Base-by-base conservation (phyloP, 1,140 invertebrate species). In the Papilio polytes region DNA sequence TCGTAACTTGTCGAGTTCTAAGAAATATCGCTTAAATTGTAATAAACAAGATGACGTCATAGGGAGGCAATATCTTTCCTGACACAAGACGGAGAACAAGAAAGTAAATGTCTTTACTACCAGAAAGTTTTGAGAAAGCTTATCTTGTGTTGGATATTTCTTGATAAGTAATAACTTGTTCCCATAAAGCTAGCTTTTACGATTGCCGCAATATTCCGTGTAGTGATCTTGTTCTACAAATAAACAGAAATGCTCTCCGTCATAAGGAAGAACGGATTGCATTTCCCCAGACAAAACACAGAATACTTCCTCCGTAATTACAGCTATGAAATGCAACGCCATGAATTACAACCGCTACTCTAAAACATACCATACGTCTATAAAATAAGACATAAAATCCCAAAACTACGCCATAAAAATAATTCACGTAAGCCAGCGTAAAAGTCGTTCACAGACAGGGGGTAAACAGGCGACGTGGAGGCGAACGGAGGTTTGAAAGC, bases 381-480 rank as follows among this genome's bases (percentile, higher is more conserved):
- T 70, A 70, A 70, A 70, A 70, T 70, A 70, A 31, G 13, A 36
- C 63, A 70, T 70, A 70, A 70, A 70, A 70, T 70, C 2, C 63
- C 26, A 36, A 26, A 63, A 70, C 63, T 70, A 1, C 63, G 12
- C 63, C 26, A 15, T 26, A 18, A 70, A 31, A 66, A 31, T 66
- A 70, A 70, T 70, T 70, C 26, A 70, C 63, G 22, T 31, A 70
- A 70, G 63, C 63, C 63, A 31, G 63, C 63, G 63, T 70, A 70
- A 70, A 70, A 70, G 63, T 70, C 63, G 26, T 70, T 70, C 63
- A 31, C 63, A 70, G 63, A 70, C 63, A 70, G 63, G 63, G 63
- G 26, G 63, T 31, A 15, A 70, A 36, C 20, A 26, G 22, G 59
- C n/a, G 59, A 26, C 59, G 59, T 63, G 63, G 63, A 22, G 59